Base-by-base conservation (phyloP, 2,888 invertebrate species). In the Pasiphila rectangulata region DNA sequence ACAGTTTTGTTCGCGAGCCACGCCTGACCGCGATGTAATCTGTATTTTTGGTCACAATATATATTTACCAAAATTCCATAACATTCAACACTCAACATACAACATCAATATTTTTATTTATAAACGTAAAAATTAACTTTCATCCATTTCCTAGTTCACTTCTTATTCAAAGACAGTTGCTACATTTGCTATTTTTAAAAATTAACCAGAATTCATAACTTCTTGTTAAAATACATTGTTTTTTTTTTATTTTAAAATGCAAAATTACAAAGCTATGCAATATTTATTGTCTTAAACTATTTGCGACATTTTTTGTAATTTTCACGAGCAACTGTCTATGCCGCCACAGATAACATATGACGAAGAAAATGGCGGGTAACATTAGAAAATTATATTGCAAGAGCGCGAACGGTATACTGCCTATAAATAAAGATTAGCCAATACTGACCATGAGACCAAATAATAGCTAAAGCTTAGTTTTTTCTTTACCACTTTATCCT, bases 71-170 rank as follows among this genome's bases (percentile, higher is more conserved):
- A 71, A 67, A 63, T 67, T 65, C 64, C 64, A 61, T 67, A 64
- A 63, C 67, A 65, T 59, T 69, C 64, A 68, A 69, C 72, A 69
- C 69, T 61, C 72, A 70, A 50, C 57, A 54, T 68, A 62, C 64
- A 73, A 73, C 69, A 67, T 75, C 63, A 64, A 64, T 67, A 65
- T 70, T 67, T 65, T 72, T 66, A 67, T 64, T 69, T 76, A 65
- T 78, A 84, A 84, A 84, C 84, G 81, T 84, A 84, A 84, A 84
- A 84, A 85, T 82, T 80, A 81, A 80, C 77, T 72, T 79, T 75
- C 78, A 75, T 72, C 67, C 69, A 62, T 70, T 72, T 69, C 54
- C 54, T 63, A 61, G 54, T 72, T 69, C 71, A 67, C 69, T 68
- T 67, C 68, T 72, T 69, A 64, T 62, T 15, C 32, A 21, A 16